A percentile compares a stretch with the other conserved stretches of the same genome.
Conservation (phyloP, 2,888 invertebrate genomes). For the Aleiodes leptofemur region DNA sequence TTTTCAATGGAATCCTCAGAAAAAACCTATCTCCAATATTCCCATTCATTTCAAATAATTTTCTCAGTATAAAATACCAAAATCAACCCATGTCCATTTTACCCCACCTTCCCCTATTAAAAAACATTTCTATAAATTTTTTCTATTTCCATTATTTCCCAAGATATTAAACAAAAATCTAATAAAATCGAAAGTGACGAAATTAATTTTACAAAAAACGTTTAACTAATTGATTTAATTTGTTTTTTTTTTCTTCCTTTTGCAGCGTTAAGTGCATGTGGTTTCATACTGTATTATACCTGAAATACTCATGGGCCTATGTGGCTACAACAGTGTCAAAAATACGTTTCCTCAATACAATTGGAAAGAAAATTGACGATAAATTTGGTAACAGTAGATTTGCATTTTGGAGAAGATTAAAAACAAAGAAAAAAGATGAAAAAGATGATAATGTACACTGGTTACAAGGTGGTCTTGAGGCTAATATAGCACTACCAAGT, state of each 20-base stretch:
- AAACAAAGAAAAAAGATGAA: constrained; percentile 72
- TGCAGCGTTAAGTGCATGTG: constrained; percentile 70
- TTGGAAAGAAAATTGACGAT: constrained; percentile 76
- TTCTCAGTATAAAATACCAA: no score
- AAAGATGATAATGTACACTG: constrained; percentile 75
- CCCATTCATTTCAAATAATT: no score
- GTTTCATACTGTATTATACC: constrained; percentile 70
- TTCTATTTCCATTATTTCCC: no score
- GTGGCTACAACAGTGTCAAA: constrained; percentile 67
- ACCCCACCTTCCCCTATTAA: no score
- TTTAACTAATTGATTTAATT: neutral
- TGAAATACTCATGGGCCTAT: constrained; percentile 70
- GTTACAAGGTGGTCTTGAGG: constrained; percentile 78
- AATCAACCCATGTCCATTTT: no score
- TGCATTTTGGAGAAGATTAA: constrained; percentile 79
- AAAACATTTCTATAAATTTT: no score
- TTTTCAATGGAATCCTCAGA: no score
- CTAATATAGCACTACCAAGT: constrained; percentile 88
- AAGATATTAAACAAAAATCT: neutral
- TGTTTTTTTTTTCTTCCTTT: constrained; percentile 45
- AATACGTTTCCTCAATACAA: constrained; percentile 68
- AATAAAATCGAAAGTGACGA: constrained; percentile 23
- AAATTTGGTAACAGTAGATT: constrained; percentile 79
- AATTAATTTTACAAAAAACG: constrained; percentile 30
- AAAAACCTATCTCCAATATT: no score